Percentiles rank a stretch among this genome's conserved stretches.
These are phyloP conservation scores for Hemicrepidius hirtus DNA, from an alignment of 2,888 invertebrate species.

Conservation along the genomic window DNA sequence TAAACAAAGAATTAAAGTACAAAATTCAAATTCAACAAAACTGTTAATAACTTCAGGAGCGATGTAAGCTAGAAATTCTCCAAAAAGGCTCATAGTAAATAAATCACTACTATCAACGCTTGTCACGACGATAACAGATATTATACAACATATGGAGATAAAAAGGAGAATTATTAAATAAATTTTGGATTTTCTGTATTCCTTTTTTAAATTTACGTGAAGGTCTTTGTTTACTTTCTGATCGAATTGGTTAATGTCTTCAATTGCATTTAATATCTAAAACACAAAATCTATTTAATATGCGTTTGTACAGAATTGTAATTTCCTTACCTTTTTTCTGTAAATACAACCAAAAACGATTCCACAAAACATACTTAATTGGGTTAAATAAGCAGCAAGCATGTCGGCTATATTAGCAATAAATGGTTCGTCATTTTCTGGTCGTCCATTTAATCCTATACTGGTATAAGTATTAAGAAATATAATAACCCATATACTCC, in stretches of 20 bases:
- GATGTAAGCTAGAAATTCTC: slow-evolving; percentile 8
- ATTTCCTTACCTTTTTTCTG: background rate
- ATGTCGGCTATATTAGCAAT: background rate
- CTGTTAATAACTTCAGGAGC: slow-evolving; percentile 12
- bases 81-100: background rate
- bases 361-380: slow-evolving; percentile 14
- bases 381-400: background rate
- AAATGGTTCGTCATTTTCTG: background rate
- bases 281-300: no score
- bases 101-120: background rate
- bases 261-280: background rate
- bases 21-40: slow-evolving; percentile 33
- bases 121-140: background rate
- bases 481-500: background rate
- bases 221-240: background rate
- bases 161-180: background rate
- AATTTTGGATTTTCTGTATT: background rate
- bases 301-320: background rate
- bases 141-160: background rate
- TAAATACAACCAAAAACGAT: slow-evolving; percentile 15
- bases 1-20: slow-evolving; percentile 20
- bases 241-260: slow-evolving; percentile 1
- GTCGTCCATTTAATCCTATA: background rate
- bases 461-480: slow-evolving; percentile 5
- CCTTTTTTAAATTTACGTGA: background rate